Evolutionary conservation across 2,113 vertebrate genomes (phyloP), one percentile per base, ranked within the genome.

Genomic region (Semnopithecus entellus): DNA sequence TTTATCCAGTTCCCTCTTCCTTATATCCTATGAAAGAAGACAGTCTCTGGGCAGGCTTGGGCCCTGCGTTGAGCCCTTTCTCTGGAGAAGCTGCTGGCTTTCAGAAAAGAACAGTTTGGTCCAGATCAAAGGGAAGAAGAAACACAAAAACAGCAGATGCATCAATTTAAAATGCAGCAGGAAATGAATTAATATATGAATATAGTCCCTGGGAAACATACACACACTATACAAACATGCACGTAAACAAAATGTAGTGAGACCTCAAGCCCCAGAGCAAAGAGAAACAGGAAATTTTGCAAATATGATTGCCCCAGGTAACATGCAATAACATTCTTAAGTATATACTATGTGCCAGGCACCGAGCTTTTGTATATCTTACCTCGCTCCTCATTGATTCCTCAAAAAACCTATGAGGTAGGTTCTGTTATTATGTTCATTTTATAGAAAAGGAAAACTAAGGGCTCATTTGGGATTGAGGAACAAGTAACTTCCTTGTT

Each of bases 111-210:
- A 92, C 43, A 95, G 48, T 13, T 92, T 95, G 75, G 40, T 78
- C n/a, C 86, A 79, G 55, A 95, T 20, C 64, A 83, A 94, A 86
- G 20, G 78, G 81, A 94, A 79, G 40, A 82, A 50, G 78, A 93
- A 96, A 95, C 64, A 94, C 7, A 78, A 66, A 91, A 93, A 94
- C 25, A 83, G 75, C 81, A 89, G 72, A 75, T 91, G n/a, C 8
- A 85, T 7, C 35, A 32, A 78, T 78, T 92, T 73, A 75, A 96
- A 95, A 86, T 57, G 13, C 32, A 90, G 18, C 57, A 96, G 85
- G 72, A 88, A 94, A 92, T 91, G 43, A 94, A 94, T 97, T 68
- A 86, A 96, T 81, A 32, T 85, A 38, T 82, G 78, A 97, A 82
- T 57, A 45, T 3, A 92, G 25, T 92, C 94, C 88, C 85, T 95